Conservation (phyloP, 2,797 vertebrate genomes). For the Rachycentron canadum region DNA sequence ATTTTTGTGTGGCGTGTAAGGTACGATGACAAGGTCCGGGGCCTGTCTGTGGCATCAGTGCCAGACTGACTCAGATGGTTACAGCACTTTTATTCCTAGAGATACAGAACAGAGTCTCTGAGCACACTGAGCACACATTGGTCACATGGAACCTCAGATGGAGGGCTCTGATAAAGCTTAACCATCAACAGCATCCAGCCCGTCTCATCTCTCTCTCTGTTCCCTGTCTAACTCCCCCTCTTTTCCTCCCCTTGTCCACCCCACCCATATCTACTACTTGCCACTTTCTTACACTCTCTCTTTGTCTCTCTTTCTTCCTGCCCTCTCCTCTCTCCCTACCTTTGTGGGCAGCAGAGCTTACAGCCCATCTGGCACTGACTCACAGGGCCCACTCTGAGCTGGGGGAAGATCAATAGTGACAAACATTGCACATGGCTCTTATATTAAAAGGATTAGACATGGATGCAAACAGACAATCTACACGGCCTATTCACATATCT, state of each 20-base stretch:
- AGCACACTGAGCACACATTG: constrained; percentile 78
- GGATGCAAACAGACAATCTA: constrained; percentile 73
- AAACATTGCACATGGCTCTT: constrained; percentile 82
- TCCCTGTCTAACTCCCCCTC: constrained; percentile 53
- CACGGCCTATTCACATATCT: constrained; percentile 58
- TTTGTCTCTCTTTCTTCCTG: constrained; percentile 71
- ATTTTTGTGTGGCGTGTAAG: constrained; percentile 67
- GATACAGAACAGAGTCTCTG: constrained; percentile 70
- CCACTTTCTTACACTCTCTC: constrained; percentile 74
- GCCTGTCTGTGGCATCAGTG: constrained; percentile 64
- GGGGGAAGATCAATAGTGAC: constrained; percentile 83
- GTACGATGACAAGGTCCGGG: constrained; percentile 76
- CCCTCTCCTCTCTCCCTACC: constrained; percentile 70
- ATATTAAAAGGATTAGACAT: constrained; percentile 83
- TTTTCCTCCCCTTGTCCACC: constrained; percentile 48
- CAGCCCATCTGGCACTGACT: constrained; percentile 84
- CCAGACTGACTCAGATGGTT: constrained; percentile 66
- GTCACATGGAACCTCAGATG: constrained; percentile 84
- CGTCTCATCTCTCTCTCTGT: constrained; percentile 50
- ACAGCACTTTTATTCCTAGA: constrained; percentile 72
- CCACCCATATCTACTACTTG: constrained; percentile 60
- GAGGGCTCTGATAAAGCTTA: constrained; percentile 85
- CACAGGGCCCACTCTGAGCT: constrained; percentile 80
- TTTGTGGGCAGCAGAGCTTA: constrained; percentile 82
- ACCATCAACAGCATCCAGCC: constrained; percentile 76